Conservation (phyloP, 2,888 invertebrate genomes). For the Malachius bipustulatus region DNA sequence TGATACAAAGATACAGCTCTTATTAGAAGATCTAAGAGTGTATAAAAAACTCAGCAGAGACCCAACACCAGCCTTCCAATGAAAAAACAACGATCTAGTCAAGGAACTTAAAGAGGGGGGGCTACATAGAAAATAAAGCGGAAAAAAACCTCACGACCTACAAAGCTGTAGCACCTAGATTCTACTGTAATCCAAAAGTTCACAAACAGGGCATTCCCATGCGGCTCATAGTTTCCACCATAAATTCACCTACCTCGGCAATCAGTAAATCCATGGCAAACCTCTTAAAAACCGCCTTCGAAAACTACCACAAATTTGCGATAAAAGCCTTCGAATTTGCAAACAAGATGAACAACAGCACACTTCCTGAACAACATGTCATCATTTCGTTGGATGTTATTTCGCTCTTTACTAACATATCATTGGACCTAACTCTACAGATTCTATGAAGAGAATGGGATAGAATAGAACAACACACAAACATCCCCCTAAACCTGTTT, state of each 20-base stretch:
- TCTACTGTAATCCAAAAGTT: too few species aligned
- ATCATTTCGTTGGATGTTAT: slow-evolving; percentile 6
- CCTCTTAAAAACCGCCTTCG: not conserved
- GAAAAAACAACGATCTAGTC: slow-evolving; percentile 2
- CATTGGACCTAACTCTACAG: not conserved
- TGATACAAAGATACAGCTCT: not conserved
- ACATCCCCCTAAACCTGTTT: not conserved
- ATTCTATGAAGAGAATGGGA: slow-evolving; percentile 4
- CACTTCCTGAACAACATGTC: not conserved
- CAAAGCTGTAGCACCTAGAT: too few species aligned
- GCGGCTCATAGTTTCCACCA: too few species aligned
- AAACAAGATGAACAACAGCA: not conserved
- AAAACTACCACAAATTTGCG: not conserved
- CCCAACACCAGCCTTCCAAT: not conserved
- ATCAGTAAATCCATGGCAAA: slow-evolving; percentile 2
- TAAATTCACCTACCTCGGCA: not conserved
- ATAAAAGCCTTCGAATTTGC: not conserved
- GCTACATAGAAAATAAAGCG: not conserved
- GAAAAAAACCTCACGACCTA: slow-evolving; percentile 1
- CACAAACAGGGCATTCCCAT: too few species aligned
- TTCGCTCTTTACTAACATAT: slow-evolving; percentile 7
- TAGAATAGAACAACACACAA: not conserved
- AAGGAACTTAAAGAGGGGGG: slow-evolving; percentile 2
- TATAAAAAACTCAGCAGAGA: not conserved
- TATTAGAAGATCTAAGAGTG: not conserved